Evolutionary conservation across 2,888 invertebrate species (phyloP).

Genomic region (Drymonia ruficornis): DNA sequence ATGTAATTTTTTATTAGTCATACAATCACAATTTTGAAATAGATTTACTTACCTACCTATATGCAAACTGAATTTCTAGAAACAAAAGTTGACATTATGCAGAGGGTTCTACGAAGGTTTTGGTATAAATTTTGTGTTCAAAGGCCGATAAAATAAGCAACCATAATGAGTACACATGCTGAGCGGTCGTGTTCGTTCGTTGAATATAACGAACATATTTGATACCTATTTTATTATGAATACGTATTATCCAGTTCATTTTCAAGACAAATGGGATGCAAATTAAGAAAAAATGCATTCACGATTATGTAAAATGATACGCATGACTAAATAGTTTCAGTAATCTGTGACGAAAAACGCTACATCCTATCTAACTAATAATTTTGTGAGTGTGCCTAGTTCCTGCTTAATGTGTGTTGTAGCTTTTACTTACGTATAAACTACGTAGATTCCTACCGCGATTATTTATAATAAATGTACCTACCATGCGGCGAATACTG

Average conservation of each 20-base stretch:
- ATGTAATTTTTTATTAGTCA: no score
- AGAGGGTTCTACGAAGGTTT: no score
- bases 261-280: constrained; percentile 29
- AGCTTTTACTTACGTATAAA: background rate
- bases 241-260: constrained; percentile 2
- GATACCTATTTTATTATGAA: background rate
- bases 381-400: no score
- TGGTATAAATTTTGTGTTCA: background rate
- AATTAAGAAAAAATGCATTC: constrained; percentile 27
- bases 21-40: no score
- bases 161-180: background rate
- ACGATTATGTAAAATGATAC: constrained; percentile 18
- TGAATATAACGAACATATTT: background rate
- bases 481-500: constrained; percentile 6
- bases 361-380: no score
- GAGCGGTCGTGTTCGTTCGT: background rate
- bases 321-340: constrained; percentile 11
- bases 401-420: no score
- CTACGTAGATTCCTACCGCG: no score
- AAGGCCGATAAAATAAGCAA: background rate
- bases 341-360: no score
- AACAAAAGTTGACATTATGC: no score
- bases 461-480: no score
- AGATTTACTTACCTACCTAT: no score
- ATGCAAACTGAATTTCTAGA: no score